Percentiles rank a stretch among this genome's conserved stretches.
These are phyloP conservation scores for Cryptosula pallasiana DNA, from an alignment of 2,888 invertebrate genomes.

Conservation along the genomic window DNA sequence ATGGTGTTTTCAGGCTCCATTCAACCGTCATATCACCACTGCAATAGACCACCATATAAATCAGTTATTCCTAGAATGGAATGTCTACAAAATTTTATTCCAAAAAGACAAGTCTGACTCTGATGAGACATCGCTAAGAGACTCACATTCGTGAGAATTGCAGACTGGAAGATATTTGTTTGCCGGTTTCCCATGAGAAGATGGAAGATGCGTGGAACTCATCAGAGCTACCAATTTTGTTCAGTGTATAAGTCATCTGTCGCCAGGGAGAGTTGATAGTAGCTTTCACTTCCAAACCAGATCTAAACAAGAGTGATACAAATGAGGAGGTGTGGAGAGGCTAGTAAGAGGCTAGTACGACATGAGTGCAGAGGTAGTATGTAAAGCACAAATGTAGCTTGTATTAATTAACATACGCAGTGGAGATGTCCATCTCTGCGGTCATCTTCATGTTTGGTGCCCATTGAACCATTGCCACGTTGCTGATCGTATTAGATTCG, in stretches of 20 bases:
- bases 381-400: too few relatives aligned
- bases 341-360: too few relatives aligned
- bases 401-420: neutral
- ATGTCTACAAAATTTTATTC: too few relatives aligned
- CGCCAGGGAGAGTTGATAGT: conserved; percentile 5
- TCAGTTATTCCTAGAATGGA: too few relatives aligned
- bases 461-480: conserved; percentile 14
- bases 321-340: too few relatives aligned
- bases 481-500: neutral
- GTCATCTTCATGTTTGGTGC: conserved; percentile 21
- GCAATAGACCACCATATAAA: neutral
- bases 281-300: neutral
- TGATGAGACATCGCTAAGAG: too few relatives aligned
- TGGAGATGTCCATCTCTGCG: neutral
- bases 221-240: neutral
- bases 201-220: neutral
- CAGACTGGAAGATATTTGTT: neutral
- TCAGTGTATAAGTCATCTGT: neutral
- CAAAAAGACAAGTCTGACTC: too few relatives aligned
- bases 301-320: too few relatives aligned
- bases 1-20: neutral
- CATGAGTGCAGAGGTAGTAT: too few relatives aligned
- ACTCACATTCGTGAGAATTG: neutral
- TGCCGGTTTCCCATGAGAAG: conserved; percentile 17
- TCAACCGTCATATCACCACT: neutral